Evolutionary conservation across 2,888 invertebrate genomes (phyloP).

Genomic region (Hetaerina titia): DNA sequence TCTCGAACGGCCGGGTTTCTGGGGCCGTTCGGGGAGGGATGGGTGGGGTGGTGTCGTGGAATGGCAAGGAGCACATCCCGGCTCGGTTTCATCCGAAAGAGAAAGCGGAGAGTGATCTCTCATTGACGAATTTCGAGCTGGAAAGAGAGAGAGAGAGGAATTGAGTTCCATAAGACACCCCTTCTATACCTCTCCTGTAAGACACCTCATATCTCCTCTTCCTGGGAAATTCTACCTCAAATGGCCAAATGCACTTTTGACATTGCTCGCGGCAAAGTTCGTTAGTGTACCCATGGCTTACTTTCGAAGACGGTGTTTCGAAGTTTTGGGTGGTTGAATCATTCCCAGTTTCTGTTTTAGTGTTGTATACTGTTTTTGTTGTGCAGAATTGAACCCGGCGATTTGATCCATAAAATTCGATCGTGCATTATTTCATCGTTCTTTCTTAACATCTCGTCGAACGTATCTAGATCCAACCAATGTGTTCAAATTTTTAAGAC

Average conservation of each 20-base stretch:
- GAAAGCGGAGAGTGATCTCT: not conserved
- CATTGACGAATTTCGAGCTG: not conserved
- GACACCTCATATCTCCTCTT: not conserved
- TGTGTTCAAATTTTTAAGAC: too few species aligned
- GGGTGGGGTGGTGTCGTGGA: too few species aligned
- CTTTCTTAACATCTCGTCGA: too few species aligned
- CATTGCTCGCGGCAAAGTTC: not conserved
- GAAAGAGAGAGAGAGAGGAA: not conserved
- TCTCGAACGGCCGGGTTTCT: not conserved
- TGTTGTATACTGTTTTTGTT: too few species aligned
- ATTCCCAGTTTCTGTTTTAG: not conserved
- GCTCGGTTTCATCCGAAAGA: not conserved
- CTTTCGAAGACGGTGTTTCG: not conserved
- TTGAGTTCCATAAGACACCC: not conserved
- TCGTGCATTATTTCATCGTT: too few species aligned
- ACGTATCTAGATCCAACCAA: too few species aligned
- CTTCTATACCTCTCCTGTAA: too few species aligned
- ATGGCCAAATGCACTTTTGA: not conserved
- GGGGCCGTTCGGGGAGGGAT: not conserved
- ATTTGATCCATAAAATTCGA: too few species aligned
- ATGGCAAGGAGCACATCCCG: too few species aligned
- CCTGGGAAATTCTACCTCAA: not conserved
- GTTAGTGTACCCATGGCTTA: not conserved
- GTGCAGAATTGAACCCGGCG: too few species aligned
- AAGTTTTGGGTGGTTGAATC: not conserved